Evolutionary conservation across 2,113 vertebrate species (phyloP), one percentile per base, ranked within the genome.

Genomic region (Microcebus jonahi): DNA sequence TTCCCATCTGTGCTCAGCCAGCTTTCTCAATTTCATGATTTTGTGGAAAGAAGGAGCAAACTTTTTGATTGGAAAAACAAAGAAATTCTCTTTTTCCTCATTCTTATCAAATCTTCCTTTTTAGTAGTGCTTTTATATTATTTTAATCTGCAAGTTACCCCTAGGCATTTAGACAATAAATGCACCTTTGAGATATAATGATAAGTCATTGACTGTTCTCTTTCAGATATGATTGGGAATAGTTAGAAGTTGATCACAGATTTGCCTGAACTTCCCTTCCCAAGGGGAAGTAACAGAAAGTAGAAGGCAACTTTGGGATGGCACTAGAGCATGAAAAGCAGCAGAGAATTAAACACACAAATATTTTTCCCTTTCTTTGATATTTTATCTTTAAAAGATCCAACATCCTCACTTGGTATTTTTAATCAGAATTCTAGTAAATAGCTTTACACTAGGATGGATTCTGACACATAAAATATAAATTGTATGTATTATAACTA

Each of bases 381-480:
- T 87, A 29, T 57, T 93, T 92, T 65, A 73, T 55, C 42, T 81
- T 94, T 92, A 79, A 92, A 65, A 92, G 36, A 71, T 25, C 34
- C 39, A 89, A 63, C 27, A 87, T 87, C 31, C 53, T 84, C 73
- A 85, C 63, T 83, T 95, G 55, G 15, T 75, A 63, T 95, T 94
- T 92, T 91, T 82, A 95, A 79, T 91, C 86, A 89, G 63, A 89
- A 59, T 83, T 83, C 15, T 82, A 73, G 12, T 65, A 77, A 50
- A 85, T 48, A 86, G n/a, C 55, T 83, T 70, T 93, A 83, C 9
- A 36, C 34, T 61, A 65, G 45, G 68, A 61, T 94, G 50, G 48
- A 80, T 88, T 96, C 76, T 94, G 88, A 95, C 93, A 86, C 63
- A 50, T 75, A 68, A 94, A 94, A 85, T 94, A 31, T 92, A 25